Evolutionary conservation across 2,888 invertebrate genomes (phyloP), one percentile per base, ranked within the genome.

Genomic region (Elmis aenea): DNA sequence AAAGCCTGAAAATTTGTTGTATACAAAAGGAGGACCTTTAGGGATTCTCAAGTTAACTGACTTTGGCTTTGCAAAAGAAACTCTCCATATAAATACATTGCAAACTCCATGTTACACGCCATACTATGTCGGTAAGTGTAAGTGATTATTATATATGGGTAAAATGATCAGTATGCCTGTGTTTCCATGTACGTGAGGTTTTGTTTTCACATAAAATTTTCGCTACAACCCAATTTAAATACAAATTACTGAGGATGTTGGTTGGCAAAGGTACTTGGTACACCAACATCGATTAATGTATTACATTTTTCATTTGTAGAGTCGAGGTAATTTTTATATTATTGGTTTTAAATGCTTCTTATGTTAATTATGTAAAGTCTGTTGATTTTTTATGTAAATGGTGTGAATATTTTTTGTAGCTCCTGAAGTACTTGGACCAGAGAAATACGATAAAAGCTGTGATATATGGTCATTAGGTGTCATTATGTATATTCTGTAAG

Each of bases 81-180:
- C 91, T 0, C 62, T 77, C 11, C 76, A 81, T 10, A 85, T 86
- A 33, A 90, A 93, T 55, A 89, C 92, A 0, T 69, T 99, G 35
- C 92, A 95, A 66, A 99, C 99, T 0, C 97, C 99, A 0, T 99
- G 99, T 63, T 99, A 97, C 60, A 99, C 99, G 5, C 99, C 99
- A 0, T 97, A 99, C 65, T 99, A 99, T 72, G 97, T 96, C 56
- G 94, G 85, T 84, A 66, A 70, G 79, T 67, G 4, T n/a, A 9
- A 15, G n/a, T 10, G 5, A 18, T 18, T 8, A 24, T 24, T n/a
- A 24, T 10, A 9, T 29, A 23, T 27, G 9, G 3, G 25, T 30
- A 15, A 23, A 22, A 33, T 10, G 26, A 9, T 10, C 5, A 9
- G 21, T 37, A 13, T 15, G 15, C n/a, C n/a, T n/a, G n/a, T n/a